Percentiles rank a stretch among this genome's conserved stretches.
Conservation (phyloP, 2,888 invertebrate genomes). For the Heteropelma amictum region DNA sequence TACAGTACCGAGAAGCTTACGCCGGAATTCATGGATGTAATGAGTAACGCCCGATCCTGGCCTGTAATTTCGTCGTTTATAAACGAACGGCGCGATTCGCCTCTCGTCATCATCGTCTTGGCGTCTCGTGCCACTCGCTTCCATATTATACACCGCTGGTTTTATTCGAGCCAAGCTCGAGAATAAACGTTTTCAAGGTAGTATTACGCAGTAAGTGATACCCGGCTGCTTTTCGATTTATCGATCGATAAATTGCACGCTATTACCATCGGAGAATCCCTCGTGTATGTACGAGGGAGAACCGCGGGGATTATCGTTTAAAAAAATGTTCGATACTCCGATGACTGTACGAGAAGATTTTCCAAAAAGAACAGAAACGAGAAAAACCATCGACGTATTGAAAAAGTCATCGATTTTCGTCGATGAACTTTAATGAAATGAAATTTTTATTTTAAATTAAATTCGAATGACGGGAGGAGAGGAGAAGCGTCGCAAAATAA, state of each 20-base stretch:
- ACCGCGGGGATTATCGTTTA: slow-evolving; percentile 40
- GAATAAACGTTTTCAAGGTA: slow-evolving; percentile 65
- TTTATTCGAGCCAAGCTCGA: slow-evolving; percentile 41
- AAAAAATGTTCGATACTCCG: slow-evolving; percentile 38
- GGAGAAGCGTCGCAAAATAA: no score
- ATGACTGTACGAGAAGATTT: background rate
- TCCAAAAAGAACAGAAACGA: background rate
- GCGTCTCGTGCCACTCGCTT: slow-evolving; percentile 9
- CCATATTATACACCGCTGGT: background rate
- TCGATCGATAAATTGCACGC: slow-evolving; percentile 70
- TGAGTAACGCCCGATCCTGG: slow-evolving; percentile 63
- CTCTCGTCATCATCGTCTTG: slow-evolving; percentile 31
- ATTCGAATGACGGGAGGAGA: no score
- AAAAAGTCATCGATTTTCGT: background rate
- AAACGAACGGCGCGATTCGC: slow-evolving; percentile 60
- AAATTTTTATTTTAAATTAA: no score
- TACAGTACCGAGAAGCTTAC: slow-evolving; percentile 6
- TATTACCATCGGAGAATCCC: slow-evolving; percentile 57
- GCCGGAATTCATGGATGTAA: slow-evolving; percentile 52
- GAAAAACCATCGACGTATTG: background rate
- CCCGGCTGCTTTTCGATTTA: slow-evolving; percentile 71
- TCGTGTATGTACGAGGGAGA: background rate
- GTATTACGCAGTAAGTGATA: slow-evolving; percentile 70
- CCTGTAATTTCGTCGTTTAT: slow-evolving; percentile 69
- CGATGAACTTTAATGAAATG: no score